Conservation (phyloP, 2,888 invertebrate species). For the Nymphalis c-album region DNA sequence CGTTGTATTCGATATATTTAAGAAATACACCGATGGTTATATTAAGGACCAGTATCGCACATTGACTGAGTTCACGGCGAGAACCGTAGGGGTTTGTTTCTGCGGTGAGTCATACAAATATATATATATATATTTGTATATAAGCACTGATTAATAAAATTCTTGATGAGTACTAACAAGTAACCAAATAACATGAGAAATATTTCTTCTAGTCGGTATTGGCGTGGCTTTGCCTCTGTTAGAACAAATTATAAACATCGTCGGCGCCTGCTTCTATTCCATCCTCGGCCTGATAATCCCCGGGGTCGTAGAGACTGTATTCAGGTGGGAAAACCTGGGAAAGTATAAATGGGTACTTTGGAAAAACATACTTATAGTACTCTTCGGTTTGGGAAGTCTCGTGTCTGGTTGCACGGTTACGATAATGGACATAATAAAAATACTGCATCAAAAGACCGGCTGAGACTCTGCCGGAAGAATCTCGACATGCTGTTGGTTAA, state of each 20-base stretch:
- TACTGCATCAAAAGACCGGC: conserved; percentile 73
- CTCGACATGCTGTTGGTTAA: neutral
- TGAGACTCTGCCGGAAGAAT: conserved; percentile 6
- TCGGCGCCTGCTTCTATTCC: conserved; percentile 83
- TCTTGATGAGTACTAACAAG: no score
- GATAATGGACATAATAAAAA: conserved; percentile 64
- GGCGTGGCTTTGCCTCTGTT: conserved; percentile 74
- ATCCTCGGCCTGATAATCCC: conserved; percentile 88
- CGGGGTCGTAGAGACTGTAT: conserved; percentile 86
- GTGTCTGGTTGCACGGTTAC: conserved; percentile 83
- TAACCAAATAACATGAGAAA: no score
- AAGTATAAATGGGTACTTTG: conserved; percentile 84
- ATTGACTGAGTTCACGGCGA: conserved; percentile 52
- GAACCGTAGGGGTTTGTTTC: conserved; percentile 64
- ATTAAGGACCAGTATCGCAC: conserved; percentile 73
- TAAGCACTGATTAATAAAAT: no score
- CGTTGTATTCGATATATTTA: conserved; percentile 94
- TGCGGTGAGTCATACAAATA: conserved; percentile 58
- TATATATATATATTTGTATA: no score
- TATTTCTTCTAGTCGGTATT: conserved; percentile 61
- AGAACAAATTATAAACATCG: conserved; percentile 75
- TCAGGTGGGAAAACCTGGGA: conserved; percentile 86
- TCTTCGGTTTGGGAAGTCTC: conserved; percentile 83
- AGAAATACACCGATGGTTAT: conserved; percentile 86
- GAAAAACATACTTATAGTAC: conserved; percentile 83